Percentiles rank a stretch among this genome's conserved stretches.
These are phyloP conservation scores for Pammene aurita DNA, from an alignment of 2,888 invertebrate genomes.

Conservation along the genomic window DNA sequence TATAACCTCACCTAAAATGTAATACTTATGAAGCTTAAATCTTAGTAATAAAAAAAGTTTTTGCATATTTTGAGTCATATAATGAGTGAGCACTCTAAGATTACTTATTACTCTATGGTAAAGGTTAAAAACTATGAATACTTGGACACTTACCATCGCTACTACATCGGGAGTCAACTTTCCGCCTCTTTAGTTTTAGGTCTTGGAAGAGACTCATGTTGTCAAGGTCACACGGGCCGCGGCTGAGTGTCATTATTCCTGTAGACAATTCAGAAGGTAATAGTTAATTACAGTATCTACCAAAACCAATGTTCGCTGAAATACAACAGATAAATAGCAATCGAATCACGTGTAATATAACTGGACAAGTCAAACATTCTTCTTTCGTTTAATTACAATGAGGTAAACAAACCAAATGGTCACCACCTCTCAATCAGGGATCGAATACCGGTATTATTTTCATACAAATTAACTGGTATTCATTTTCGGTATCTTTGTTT, in stretches of 20 bases:
- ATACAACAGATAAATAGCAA: not conserved
- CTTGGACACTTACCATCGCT: conserved; percentile 90
- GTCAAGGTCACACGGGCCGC: conserved; percentile 98
- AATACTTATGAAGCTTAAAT: too few relatives aligned
- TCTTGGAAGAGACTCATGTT: conserved; percentile 99
- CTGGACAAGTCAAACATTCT: too few relatives aligned
- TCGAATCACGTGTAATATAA: not conserved
- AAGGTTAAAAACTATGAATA: too few relatives aligned
- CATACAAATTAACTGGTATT: too few relatives aligned
- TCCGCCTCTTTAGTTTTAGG: conserved; percentile 98
- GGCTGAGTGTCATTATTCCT: conserved; percentile 99
- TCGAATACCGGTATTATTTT: too few relatives aligned
- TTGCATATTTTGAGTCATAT: too few relatives aligned
- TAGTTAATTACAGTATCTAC: conserved; percentile 28
- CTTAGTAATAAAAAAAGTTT: too few relatives aligned
- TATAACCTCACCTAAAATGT: too few relatives aligned
- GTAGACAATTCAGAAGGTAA: conserved; percentile 57
- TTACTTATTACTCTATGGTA: too few relatives aligned
- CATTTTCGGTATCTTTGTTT: too few relatives aligned
- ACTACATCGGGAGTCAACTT: conserved; percentile 98
- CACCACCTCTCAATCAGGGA: not conserved
- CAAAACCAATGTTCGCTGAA: not conserved
- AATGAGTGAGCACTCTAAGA: too few relatives aligned
- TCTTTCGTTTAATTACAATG: not conserved
- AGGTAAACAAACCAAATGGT: not conserved